phyloP scores from a whole-genome alignment of 1,140 invertebrate genomes.

The Megathymus violae region DNA sequence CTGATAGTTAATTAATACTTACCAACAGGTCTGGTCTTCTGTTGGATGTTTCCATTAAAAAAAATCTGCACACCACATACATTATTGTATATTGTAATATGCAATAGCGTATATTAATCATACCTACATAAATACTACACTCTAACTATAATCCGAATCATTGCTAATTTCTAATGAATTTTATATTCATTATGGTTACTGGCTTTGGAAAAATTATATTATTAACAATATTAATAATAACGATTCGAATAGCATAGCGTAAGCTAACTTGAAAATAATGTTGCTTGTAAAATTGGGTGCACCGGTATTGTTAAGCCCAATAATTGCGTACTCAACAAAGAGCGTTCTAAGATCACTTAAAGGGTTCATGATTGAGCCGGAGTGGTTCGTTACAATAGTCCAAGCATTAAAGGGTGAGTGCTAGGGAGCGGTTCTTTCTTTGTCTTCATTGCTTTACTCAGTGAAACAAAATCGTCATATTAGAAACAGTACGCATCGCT shows the following conservation, averaged over 20 bases:
- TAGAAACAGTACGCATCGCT: constrained; percentile 15
- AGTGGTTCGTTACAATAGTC: constrained; percentile 35
- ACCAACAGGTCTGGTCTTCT: too few relatives aligned
- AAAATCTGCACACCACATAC: too few relatives aligned
- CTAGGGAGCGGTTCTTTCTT: constrained; percentile 30
- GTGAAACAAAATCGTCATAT: constrained; percentile 24
- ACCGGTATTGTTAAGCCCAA: constrained; percentile 25
- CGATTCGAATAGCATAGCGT: background rate
- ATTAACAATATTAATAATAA: too few relatives aligned
- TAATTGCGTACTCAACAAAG: constrained; percentile 22
- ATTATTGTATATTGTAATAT: too few relatives aligned
- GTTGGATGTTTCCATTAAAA: too few relatives aligned
- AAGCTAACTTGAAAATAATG: background rate
- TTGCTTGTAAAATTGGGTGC: constrained; percentile 1
- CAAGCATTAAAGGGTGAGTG: constrained; percentile 32
- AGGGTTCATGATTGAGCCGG: constrained; percentile 29
- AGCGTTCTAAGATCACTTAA: constrained; percentile 30
- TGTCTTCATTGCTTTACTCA: constrained; percentile 31
- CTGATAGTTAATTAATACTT: too few relatives aligned
- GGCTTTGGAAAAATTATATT: too few relatives aligned
- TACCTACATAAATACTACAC: too few relatives aligned
- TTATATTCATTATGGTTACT: too few relatives aligned
- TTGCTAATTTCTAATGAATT: too few relatives aligned
- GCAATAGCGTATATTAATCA: too few relatives aligned
- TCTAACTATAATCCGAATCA: too few relatives aligned